Conservation (phyloP, 2,113 vertebrate genomes). For the Lepus timidus region DNA sequence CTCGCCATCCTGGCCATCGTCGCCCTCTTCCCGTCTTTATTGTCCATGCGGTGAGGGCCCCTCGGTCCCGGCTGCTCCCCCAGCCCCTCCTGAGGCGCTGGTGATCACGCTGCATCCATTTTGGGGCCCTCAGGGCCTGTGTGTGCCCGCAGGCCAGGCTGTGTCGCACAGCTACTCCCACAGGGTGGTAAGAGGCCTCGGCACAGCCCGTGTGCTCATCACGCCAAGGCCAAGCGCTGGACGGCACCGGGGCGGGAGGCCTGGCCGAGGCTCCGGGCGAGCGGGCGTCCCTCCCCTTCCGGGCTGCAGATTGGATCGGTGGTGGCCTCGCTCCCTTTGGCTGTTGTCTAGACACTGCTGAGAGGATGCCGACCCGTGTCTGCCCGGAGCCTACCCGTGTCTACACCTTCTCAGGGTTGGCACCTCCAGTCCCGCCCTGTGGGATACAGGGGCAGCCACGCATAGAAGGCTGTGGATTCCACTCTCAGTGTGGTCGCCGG, state of each 20-base stretch:
- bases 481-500: accelerated
- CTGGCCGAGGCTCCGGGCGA: no score
- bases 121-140: not conserved
- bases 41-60: not conserved
- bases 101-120: not conserved
- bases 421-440: accelerated
- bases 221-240: not conserved
- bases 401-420: accelerated
- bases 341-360: accelerated
- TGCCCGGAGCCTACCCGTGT: not conserved
- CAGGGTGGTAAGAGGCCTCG: no score
- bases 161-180: not conserved
- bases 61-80: not conserved
- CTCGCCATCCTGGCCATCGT: not conserved
- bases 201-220: no score
- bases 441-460: accelerated
- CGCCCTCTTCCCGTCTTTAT: not conserved
- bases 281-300: no score
- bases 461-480: not conserved
- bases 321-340: not conserved
- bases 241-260: not conserved
- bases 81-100: not conserved
- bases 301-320: no score
- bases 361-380: not conserved
- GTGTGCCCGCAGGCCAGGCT: not conserved